phyloP scores from a whole-genome alignment of 23 tunicate species.

The Oikopleura vanhoeffeni region DNA sequence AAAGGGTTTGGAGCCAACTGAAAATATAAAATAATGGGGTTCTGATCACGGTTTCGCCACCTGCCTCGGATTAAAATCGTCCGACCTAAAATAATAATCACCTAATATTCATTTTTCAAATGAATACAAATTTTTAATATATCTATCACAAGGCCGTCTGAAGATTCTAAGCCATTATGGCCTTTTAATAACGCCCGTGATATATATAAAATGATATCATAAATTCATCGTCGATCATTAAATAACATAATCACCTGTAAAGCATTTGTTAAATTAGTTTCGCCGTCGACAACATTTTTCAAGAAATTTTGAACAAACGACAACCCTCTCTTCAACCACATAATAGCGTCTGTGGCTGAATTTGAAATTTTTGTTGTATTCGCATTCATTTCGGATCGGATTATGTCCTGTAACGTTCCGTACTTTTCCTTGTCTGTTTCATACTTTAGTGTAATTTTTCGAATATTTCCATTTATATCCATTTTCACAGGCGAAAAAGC shows the following conservation, averaged over 20 bases:
- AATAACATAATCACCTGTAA: conserved; percentile 36
- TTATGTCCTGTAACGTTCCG: conserved; percentile 40
- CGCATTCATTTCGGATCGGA: conserved; percentile 35
- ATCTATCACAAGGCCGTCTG: too few relatives aligned
- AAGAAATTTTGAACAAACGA: conserved; percentile 59
- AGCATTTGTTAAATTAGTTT: conserved; percentile 38
- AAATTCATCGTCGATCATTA: neutral
- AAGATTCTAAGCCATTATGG: too few relatives aligned
- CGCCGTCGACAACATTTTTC: conserved; percentile 38
- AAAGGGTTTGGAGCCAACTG: too few relatives aligned
- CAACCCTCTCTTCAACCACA: conserved; percentile 89
- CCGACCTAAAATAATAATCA: too few relatives aligned
- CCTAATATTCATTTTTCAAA: too few relatives aligned
- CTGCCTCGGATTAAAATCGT: too few relatives aligned
- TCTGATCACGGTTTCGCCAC: too few relatives aligned
- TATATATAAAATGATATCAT: too few relatives aligned
- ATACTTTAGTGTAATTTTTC: conserved; percentile 54
- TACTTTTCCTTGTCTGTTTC: conserved; percentile 29
- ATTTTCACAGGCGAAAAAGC: conserved; percentile 94
- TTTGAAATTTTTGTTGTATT: conserved; percentile 53
- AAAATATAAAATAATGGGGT: too few relatives aligned
- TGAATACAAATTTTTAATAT: too few relatives aligned
- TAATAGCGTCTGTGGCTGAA: conserved; percentile 89
- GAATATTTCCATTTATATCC: conserved; percentile 64
- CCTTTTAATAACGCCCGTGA: too few relatives aligned